Evolutionary conservation across 2,888 invertebrate species (phyloP), one percentile per base, ranked within the genome.

Genomic region (Lochmaea crataegi): DNA sequence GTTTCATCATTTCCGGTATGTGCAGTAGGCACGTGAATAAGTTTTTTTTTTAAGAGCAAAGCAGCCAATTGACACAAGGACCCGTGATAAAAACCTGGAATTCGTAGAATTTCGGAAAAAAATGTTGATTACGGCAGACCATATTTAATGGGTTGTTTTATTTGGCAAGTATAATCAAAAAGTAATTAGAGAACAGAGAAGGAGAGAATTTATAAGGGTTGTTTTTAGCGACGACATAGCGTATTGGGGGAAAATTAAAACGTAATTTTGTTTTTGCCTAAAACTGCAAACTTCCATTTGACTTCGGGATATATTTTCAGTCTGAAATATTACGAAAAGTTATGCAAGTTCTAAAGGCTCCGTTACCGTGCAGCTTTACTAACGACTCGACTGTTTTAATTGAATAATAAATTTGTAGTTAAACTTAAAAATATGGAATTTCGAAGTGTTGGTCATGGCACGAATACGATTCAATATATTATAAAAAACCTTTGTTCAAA

Each of bases 211-310:
- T 74, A 74, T 74, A 71, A 56, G 74, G 71, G 75, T 64, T 65
- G 80, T 80, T 80, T 80, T 81, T 81, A 81, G 80, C 74, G 79
- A 75, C 77, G 75, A 76, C 79, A 79, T 74, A 77, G 77, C 79
- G 76, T 82, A 82, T 82, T 79, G 81, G 80, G 77, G 77, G 78
- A 79, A 81, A 82, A 70, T 82, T 81, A 82, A 82, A 81, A 80
- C 76, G 80, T 79, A 81, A 82, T 82, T 81, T 81, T 78, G 82
- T 81, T 82, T 82, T 82, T 82, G 80, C 70, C 64, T 32, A 42
- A 64, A 76, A 75, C 78, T 77, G 66, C 69, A 69, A 75, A 75
- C 74, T 75, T 75, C 72, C 72, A 63, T 69, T 72, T 66, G 75
- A 76, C 74, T 77, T 77, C 71, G 68, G 74, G 71, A 71, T 75